These are phyloP conservation scores for Ceratina calcarata DNA, from an alignment of 1,140 invertebrate genomes.

Conservation along the genomic window DNA sequence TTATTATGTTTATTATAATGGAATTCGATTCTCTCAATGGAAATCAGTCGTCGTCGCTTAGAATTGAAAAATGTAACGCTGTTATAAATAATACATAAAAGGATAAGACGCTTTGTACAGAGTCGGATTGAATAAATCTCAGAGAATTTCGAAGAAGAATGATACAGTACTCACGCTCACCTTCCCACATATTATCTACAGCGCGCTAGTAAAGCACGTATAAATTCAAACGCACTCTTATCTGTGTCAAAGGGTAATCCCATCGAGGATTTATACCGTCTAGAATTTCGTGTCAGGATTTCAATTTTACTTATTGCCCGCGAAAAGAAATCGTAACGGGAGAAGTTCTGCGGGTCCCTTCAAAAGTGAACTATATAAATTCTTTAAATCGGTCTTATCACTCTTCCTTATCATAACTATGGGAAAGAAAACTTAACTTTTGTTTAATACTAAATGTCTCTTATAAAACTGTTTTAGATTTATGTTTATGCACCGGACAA, in stretches of 20 bases:
- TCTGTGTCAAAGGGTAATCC: slow-evolving; percentile 25
- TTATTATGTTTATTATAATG: too few relatives aligned
- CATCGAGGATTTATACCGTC: slow-evolving; percentile 13
- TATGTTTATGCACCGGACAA: too few relatives aligned
- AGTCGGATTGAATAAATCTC: background rate
- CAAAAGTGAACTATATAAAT: background rate
- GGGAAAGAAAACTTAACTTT: background rate
- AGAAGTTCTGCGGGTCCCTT: background rate
- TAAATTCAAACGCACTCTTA: slow-evolving; percentile 20
- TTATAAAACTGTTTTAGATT: too few relatives aligned
- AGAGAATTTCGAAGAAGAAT: background rate
- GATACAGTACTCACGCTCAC: background rate
- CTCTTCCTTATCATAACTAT: background rate
- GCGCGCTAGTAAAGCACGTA: slow-evolving; percentile 1
- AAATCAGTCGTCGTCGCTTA: too few relatives aligned
- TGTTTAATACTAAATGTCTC: background rate
- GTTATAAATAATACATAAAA: background rate
- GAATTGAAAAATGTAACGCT: background rate
- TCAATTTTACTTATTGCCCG: slow-evolving; percentile 9
- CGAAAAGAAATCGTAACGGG: background rate
- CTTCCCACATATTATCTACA: background rate
- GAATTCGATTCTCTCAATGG: too few relatives aligned
- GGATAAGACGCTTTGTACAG: background rate
- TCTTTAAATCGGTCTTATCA: background rate
- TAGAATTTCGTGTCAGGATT: background rate